Evolutionary conservation across 92 coral and sea anemone species (phyloP).

Genomic region (Porites rus): DNA sequence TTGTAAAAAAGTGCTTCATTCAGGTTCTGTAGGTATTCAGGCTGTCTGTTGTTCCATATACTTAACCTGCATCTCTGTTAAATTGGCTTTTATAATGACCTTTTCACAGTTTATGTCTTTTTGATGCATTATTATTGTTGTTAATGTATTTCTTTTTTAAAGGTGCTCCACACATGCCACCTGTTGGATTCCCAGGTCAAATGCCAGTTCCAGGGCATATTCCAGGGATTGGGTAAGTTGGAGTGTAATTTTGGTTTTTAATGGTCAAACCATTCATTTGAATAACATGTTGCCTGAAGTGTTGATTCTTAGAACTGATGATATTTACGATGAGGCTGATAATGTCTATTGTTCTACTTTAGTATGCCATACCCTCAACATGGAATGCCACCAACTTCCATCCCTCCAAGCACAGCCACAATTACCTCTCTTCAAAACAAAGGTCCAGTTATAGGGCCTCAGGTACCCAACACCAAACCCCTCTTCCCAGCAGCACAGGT

Average conservation of each 20-base stretch:
- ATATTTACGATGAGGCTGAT: background rate
- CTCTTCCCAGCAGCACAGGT: slow-evolving; percentile 99
- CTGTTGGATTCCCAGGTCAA: slow-evolving; percentile 56
- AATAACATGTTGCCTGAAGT: background rate
- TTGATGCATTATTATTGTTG: no score
- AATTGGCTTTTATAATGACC: no score
- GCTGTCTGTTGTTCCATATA: no score
- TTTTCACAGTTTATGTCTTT: no score
- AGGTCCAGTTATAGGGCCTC: slow-evolving; percentile 87
- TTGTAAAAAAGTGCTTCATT: no score
- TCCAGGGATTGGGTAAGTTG: slow-evolving; percentile 60
- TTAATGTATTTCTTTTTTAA: slow-evolving; percentile 7
- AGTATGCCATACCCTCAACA: slow-evolving; percentile 34
- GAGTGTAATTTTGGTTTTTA: background rate
- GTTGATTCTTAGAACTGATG: no score
- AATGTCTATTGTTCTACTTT: background rate
- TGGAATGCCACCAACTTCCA: slow-evolving; percentile 23
- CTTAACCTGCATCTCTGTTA: no score
- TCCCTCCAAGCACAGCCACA: slow-evolving; percentile 40
- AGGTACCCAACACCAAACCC: slow-evolving; percentile 96
- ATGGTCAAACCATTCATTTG: background rate
- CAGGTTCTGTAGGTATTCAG: no score
- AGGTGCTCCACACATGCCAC: slow-evolving; percentile 38
- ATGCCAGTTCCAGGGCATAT: slow-evolving; percentile 42
- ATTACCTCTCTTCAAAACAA: slow-evolving; percentile 22